Conservation (phyloP, 2,888 invertebrate species). For the Odontocerum albicorne region DNA sequence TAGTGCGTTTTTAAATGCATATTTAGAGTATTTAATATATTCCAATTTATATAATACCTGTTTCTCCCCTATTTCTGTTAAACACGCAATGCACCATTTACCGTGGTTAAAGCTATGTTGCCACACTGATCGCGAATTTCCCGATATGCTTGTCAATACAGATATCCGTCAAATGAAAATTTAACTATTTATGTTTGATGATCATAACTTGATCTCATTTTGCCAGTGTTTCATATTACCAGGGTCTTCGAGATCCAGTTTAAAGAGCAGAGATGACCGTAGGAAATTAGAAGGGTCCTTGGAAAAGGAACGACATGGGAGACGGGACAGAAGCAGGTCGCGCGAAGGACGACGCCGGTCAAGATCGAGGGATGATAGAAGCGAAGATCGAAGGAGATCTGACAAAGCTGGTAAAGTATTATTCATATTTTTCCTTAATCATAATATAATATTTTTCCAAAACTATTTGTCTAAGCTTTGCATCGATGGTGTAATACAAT, state of each 20-base stretch:
- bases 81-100: too few relatives aligned
- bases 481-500: too few relatives aligned
- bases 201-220: conserved; percentile 50
- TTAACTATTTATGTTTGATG: conserved; percentile 1
- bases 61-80: too few relatives aligned
- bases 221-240: conserved; percentile 77
- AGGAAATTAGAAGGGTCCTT: conserved; percentile 37
- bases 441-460: too few relatives aligned
- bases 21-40: conserved; percentile 9
- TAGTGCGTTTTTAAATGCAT: conserved; percentile 7
- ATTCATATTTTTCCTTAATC: too few relatives aligned
- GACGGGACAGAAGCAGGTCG: conserved; percentile 37
- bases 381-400: conserved; percentile 38
- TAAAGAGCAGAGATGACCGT: conserved; percentile 43
- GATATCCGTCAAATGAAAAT: conserved; percentile 7
- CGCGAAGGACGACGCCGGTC: conserved; percentile 40
- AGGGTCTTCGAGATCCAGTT: conserved; percentile 64
- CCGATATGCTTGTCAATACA: conserved; percentile 11
- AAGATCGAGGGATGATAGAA: conserved; percentile 42
- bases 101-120: too few relatives aligned
- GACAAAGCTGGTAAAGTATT: too few relatives aligned
- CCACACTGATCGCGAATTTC: conserved; percentile 22
- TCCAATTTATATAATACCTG: too few relatives aligned
- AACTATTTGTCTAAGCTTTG: too few relatives aligned
- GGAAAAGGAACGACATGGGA: conserved; percentile 37